Conservation (phyloP, 2,888 invertebrate species). For the Antheraea yamamai region DNA sequence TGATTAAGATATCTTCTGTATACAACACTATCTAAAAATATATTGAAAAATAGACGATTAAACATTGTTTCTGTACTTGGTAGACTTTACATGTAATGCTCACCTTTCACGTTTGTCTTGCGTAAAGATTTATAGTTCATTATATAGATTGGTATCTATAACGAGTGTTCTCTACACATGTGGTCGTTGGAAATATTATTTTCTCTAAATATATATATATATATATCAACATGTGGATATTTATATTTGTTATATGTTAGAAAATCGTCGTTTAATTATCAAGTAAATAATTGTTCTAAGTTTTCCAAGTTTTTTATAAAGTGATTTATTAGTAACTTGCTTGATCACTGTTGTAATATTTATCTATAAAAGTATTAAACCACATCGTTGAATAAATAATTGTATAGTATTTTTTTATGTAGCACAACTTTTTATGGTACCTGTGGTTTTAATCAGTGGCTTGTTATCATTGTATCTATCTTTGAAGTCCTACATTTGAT, state of each 20-base stretch:
- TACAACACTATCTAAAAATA: not conserved
- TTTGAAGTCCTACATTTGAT: too few species aligned
- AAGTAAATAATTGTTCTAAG: not conserved
- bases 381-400: not conserved
- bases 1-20: too few species aligned
- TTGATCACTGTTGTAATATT: not conserved
- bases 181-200: not conserved
- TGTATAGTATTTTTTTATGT: not conserved
- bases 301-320: not conserved
- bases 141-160: not conserved
- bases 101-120: not conserved
- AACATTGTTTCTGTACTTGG: not conserved
- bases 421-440: not conserved
- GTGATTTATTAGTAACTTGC: not conserved
- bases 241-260: not conserved
- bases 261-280: not conserved
- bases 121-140: constrained; percentile 4
- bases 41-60: not conserved
- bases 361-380: not conserved
- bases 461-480: too few species aligned
- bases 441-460: not conserved
- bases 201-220: not conserved
- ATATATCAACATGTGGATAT: not conserved
- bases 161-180: not conserved
- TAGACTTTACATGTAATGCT: not conserved